These are phyloP conservation scores for Volucella inanis DNA, from an alignment of 2,888 invertebrate species.

Conservation along the genomic window DNA sequence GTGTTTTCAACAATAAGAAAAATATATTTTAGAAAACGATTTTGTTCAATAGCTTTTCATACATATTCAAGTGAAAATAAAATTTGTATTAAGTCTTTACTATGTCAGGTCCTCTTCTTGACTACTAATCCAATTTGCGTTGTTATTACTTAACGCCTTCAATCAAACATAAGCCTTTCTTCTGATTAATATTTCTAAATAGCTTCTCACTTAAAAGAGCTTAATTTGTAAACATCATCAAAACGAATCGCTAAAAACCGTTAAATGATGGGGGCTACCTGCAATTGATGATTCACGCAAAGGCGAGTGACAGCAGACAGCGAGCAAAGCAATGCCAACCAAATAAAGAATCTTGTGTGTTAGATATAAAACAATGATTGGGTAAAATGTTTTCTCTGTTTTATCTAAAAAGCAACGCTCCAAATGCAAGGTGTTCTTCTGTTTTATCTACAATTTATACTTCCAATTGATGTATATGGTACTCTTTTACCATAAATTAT, in stretches of 20 bases:
- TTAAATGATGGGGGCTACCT: conserved; percentile 20
- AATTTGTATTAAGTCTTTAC: neutral
- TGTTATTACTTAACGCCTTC: neutral
- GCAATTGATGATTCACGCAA: conserved; percentile 49
- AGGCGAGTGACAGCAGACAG: neutral
- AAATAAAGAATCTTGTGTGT: neutral
- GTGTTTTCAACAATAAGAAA: conserved; percentile 12
- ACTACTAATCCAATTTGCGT: neutral
- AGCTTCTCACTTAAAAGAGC: conserved; percentile 8
- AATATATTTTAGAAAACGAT: neutral
- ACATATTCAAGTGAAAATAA: neutral
- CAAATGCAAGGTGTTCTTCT: neutral
- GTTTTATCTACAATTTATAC: neutral
- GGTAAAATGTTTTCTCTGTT: neutral
- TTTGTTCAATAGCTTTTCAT: neutral
- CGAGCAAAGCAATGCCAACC: neutral
- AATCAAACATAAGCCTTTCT: neutral
- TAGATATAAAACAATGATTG: conserved; percentile 4
- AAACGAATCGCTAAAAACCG: conserved; percentile 9
- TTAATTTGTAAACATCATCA: conserved; percentile 51
- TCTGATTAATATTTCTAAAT: neutral
- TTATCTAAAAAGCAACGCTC: conserved; percentile 34
- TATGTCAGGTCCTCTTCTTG: neutral
- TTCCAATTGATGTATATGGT: no score
- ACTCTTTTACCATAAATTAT: no score